A percentile compares a stretch with the other conserved stretches of the same genome.
Evolutionary conservation across 2,797 vertebrate species (phyloP).

Genomic region (Melanotaenia boesemani): DNA sequence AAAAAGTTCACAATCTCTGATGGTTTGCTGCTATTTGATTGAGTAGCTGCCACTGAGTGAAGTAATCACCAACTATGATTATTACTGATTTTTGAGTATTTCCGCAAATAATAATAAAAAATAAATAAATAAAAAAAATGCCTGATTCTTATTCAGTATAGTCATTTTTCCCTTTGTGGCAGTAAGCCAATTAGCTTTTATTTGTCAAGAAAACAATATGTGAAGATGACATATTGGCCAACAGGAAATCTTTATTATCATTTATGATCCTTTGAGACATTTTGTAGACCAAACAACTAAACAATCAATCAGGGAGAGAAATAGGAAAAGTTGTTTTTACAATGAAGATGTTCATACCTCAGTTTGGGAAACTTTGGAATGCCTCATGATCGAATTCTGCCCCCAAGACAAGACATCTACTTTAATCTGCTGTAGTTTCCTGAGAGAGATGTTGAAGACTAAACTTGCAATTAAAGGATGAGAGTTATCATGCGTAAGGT

Average conservation of each 20-base stretch:
- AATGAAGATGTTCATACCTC: not conserved
- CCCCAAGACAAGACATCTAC: not conserved
- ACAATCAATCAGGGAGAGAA: not conserved
- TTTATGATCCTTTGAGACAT: not conserved
- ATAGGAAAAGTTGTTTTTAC: not conserved
- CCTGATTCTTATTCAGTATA: no score
- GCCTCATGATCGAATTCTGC: not conserved
- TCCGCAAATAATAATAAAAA: not conserved
- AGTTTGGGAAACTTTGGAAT: not conserved
- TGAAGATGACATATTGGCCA: no score
- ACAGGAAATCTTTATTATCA: not conserved
- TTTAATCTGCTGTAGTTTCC: constrained; percentile 9
- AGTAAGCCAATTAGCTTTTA: not conserved
- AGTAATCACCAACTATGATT: not conserved
- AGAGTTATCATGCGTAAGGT: not conserved
- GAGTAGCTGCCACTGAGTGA: not conserved
- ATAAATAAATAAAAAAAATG: no score
- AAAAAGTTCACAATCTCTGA: not conserved
- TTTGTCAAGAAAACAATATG: no score
- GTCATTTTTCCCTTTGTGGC: not conserved
- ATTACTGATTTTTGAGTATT: not conserved
- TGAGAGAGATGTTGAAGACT: constrained; percentile 7
- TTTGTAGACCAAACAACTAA: not conserved
- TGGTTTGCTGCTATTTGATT: not conserved
- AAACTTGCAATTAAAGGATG: not conserved